Evolutionary conservation across 2,888 invertebrate species (phyloP), one percentile per base, ranked within the genome.

Genomic region (Cosmorhoe ocellata): DNA sequence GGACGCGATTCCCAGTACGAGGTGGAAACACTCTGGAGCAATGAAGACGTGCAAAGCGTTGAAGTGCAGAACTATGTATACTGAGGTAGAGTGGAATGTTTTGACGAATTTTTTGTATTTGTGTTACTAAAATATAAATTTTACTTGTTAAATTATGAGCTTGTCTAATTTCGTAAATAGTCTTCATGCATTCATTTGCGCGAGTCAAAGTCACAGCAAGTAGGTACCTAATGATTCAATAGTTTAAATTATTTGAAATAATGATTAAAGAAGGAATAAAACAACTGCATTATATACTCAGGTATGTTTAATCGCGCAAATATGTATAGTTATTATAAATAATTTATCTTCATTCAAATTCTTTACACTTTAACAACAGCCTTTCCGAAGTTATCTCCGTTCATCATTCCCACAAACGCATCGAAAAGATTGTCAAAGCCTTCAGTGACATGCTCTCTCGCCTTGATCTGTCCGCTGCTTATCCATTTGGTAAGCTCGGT

Each of bases 361-460:
- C 12, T 6, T 81, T 77, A 93, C 12, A 88, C 90, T 81, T 92
- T 91, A 31, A 95, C 91, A 56, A 95, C 84, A 38, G 94, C 93
- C 79, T 95, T 95, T 12, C 95, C 95, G 14, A 76, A 72, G 70
- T 94, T 95, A 33, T 92, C 91, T 4, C 95, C 95, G 4, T 71
- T 74, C 1, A 91, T 77, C 87, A 95, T 91, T 12, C 91, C 93
- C 31, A 91, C 75, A 59, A 95, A 94, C 2, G 95, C 94, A 38
- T 93, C 87, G 26, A 91, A 92, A 74, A 93, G 83, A 39, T 94
- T 93, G 43, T 94, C 93, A 66, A 95, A 95, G 3, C 94, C 95
- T 54, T 93, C 90, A 0, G 93, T 93, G 0, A 93, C 74, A 1
- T 94, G 93, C 78, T 95, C 95, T 26, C 80, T 83, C 44, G 92